Conservation (phyloP, 2,888 invertebrate genomes). For the Cylloceria caligata region DNA sequence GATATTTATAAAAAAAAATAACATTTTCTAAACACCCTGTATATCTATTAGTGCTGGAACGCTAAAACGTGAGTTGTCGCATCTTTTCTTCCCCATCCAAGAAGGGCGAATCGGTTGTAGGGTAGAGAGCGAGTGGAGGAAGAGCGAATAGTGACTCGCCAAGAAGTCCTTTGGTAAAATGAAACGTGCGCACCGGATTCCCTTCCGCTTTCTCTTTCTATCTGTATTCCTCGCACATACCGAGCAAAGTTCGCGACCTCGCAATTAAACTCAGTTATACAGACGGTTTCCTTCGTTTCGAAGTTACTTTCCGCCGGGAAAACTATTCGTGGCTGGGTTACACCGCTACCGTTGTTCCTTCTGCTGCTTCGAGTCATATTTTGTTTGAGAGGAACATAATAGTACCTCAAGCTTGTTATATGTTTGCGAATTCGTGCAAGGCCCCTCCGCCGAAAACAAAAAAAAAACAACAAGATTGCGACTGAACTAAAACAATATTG, state of each 20-base stretch:
- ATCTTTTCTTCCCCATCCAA: conserved; percentile 24
- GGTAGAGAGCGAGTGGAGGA: conserved; percentile 15
- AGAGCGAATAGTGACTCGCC: conserved; percentile 58
- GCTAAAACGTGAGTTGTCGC: conserved; percentile 43
- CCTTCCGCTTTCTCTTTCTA: conserved; percentile 47
- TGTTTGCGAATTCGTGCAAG: conserved; percentile 13
- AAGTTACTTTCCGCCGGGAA: conserved; percentile 63
- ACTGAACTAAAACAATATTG: conserved; percentile 37
- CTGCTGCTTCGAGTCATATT: conserved; percentile 36
- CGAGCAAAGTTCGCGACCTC: conserved; percentile 70
- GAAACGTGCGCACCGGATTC: conserved; percentile 44
- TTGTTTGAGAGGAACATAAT: conserved; percentile 26
- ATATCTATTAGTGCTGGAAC: conserved; percentile 2
- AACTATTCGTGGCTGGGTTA: conserved; percentile 58
- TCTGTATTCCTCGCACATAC: conserved; percentile 65
- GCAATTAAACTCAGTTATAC: conserved; percentile 71
- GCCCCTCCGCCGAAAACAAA: too few relatives aligned
- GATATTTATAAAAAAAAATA: background rate
- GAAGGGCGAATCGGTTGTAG: background rate
- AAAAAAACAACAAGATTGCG: conserved; percentile 34
- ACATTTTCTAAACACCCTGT: conserved; percentile 2
- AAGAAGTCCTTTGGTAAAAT: conserved; percentile 63
- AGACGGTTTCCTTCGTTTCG: conserved; percentile 63
- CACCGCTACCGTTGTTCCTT: conserved; percentile 15
- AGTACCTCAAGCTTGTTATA: conserved; percentile 35